Evolutionary conservation across 2,888 invertebrate genomes (phyloP).

Genomic region (Parnassius glacialis): DNA sequence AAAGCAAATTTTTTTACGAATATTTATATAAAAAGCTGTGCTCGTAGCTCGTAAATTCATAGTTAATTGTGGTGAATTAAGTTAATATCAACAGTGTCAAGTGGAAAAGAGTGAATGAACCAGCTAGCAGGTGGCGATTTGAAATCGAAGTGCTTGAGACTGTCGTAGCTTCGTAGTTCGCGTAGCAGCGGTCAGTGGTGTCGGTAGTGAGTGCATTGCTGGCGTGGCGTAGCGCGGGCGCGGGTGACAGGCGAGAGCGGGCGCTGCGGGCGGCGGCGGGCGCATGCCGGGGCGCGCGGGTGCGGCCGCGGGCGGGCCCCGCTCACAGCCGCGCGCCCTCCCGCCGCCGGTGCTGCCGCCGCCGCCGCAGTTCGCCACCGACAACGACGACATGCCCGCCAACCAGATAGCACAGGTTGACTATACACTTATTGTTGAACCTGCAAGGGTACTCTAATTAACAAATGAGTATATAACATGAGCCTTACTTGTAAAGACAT

Average conservation of each 20-base stretch:
- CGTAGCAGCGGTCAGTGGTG: not conserved
- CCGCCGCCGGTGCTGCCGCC: slow-evolving; percentile 71
- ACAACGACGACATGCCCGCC: slow-evolving; percentile 74
- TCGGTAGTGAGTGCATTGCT: not conserved
- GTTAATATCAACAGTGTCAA: no score
- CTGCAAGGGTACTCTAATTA: no score
- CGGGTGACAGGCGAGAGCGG: slow-evolving; percentile 35
- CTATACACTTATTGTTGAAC: not conserved
- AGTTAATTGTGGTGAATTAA: not conserved
- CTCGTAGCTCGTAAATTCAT: not conserved
- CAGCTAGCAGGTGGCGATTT: no score
- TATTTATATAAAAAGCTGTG: slow-evolving; percentile 8
- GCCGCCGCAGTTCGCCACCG: slow-evolving; percentile 72
- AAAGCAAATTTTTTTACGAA: no score
- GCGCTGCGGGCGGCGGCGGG: slow-evolving; percentile 54
- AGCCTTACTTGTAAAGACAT: no score
- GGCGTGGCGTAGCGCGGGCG: slow-evolving; percentile 30
- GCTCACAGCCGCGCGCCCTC: slow-evolving; percentile 76
- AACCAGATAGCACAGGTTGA: slow-evolving; percentile 76
- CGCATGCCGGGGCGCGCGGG: slow-evolving; percentile 79
- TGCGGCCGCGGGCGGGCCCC: slow-evolving; percentile 73
- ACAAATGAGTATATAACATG: no score
- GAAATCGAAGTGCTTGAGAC: not conserved
- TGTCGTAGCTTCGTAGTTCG: not conserved
- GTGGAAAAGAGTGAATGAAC: no score